Evolutionary conservation across 2,888 invertebrate genomes (phyloP), one percentile per base, ranked within the genome.

Genomic region (Cephus pulcher): DNA sequence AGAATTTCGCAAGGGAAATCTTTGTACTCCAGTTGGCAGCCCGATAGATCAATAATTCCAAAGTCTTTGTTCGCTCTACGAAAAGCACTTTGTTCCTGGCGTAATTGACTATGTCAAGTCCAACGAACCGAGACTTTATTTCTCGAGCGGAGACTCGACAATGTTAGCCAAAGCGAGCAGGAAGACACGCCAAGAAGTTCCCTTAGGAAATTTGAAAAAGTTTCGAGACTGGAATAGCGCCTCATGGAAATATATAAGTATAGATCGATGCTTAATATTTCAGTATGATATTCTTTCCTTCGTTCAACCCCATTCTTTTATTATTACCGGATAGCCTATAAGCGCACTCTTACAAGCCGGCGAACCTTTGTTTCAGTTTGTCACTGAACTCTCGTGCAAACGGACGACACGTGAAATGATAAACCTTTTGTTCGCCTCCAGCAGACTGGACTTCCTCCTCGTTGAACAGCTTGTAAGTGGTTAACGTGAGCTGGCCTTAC

Each of bases 351-450:
- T 6, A 15, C 9, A 2, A 56, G 2, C 56, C 23, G 56, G 23
- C 23, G 23, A 23, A 56, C 56, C 56, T 56, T 56, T 56, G 6
- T 23, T 56, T 56, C 56, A 56, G 9, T 56, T 56, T 56, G 56
- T 56, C 71, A 71, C 71, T 71, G 33, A 34, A 33, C 77, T 76
- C 69, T 78, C 77, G 34, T 69, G 77, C 78, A 79, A 40, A 79
- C 76, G 80, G 81, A 81, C 56, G 23, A 23, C 23, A 56, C 78
- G 83, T 81, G 80, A 81, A 82, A 79, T 80, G 80, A 82, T 81
- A 80, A 79, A 80, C 83, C 85, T 83, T 86, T 86, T 86, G 84
- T 85, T 82, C 82, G 80, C 83, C 82, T 82, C 80, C 85, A 86
- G 78, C 84, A 82, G 84, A 86, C 84, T 85, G 86, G 82, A 86